These are phyloP conservation scores for Elachura formosa DNA, from an alignment of 2,113 vertebrate genomes.

Conservation along the genomic window DNA sequence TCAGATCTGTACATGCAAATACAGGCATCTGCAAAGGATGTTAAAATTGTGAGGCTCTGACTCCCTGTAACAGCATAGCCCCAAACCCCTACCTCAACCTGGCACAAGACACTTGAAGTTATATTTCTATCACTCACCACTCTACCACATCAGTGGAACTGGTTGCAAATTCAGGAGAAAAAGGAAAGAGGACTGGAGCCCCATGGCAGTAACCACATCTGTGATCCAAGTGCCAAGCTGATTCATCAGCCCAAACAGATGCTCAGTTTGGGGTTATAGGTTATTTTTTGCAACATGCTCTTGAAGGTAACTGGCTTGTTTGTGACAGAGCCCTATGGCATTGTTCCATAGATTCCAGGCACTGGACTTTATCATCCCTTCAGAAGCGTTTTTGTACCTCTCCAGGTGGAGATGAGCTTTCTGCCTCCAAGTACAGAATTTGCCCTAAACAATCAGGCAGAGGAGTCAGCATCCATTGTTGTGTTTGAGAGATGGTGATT, in stretches of 20 bases:
- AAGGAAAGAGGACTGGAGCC: not conserved
- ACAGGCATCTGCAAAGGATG: not conserved
- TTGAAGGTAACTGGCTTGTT: not conserved
- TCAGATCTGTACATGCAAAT: not conserved
- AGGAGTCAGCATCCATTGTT: not conserved
- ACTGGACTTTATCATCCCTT: not conserved
- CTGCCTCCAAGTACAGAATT: not conserved
- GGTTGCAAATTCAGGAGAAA: not conserved
- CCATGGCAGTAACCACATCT: not conserved
- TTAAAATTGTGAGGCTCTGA: not conserved
- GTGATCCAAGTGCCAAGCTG: not conserved
- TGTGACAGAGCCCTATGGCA: not conserved
- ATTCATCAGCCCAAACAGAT: not conserved
- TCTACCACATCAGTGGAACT: not conserved
- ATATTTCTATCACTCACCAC: not conserved
- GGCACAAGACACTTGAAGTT: not conserved
- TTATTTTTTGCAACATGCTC: not conserved
- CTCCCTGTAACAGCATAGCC: not conserved
- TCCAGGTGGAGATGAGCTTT: not conserved
- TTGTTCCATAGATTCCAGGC: not conserved
- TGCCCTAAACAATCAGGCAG: not conserved
- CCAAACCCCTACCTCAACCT: not conserved
- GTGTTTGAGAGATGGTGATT: not conserved
- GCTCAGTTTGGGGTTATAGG: not conserved
- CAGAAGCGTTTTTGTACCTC: not conserved